A percentile compares a stretch with the other conserved stretches of the same genome.
phyloP scores from a whole-genome alignment of 1,140 invertebrate genomes.

The Papilio helenus region DNA sequence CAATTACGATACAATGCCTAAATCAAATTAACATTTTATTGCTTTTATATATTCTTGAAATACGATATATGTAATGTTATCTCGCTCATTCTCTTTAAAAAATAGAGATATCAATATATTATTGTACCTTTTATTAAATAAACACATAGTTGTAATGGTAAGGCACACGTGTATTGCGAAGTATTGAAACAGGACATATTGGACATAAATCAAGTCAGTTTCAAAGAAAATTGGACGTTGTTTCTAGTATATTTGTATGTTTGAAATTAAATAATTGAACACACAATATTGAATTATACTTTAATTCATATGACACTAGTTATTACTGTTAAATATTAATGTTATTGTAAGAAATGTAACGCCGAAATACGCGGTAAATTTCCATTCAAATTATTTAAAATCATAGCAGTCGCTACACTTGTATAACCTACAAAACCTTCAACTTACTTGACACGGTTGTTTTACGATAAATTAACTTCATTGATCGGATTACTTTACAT shows the following conservation, averaged over 20 bases:
- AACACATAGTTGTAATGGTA: neutral
- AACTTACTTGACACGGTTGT: slow-evolving; percentile 9
- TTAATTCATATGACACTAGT: neutral
- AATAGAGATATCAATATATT: neutral
- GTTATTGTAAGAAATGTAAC: neutral
- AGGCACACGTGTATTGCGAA: neutral
- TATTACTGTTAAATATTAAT: neutral
- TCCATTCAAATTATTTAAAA: neutral
- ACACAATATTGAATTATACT: neutral
- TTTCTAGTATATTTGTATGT: neutral
- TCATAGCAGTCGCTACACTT: neutral
- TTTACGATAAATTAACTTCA: slow-evolving; percentile 3
- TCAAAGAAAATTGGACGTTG: neutral
- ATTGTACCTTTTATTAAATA: neutral
- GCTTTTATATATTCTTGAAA: neutral
- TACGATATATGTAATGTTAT: neutral
- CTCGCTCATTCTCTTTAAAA: neutral
- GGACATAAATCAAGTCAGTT: neutral
- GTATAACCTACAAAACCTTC: slow-evolving; percentile 13
- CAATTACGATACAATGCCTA: neutral
- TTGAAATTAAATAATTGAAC: neutral
- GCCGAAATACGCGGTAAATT: neutral
- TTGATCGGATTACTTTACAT: slow-evolving; percentile 24
- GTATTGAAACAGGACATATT: neutral
- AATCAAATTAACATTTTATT: neutral